Conservation (phyloP, 2,888 invertebrate genomes). For the Agrypnus murinus region DNA sequence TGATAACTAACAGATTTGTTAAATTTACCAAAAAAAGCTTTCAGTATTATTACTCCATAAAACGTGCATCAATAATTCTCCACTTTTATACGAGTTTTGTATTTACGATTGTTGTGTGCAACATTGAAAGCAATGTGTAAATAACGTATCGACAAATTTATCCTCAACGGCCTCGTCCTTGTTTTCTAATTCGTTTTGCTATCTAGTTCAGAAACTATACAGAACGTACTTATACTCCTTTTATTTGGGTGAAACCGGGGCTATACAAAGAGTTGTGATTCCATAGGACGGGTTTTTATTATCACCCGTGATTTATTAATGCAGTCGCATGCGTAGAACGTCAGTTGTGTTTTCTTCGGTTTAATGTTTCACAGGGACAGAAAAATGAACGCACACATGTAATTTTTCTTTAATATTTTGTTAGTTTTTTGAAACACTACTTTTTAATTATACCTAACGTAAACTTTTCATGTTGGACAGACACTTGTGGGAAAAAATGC, state of each 20-base stretch:
- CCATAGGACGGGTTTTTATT: conserved; percentile 39
- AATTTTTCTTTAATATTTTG: background rate
- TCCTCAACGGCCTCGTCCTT: conserved; percentile 8
- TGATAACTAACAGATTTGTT: too few species aligned
- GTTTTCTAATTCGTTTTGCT: conserved; percentile 19
- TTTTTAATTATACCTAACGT: too few species aligned
- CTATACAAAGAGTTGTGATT: conserved; percentile 18
- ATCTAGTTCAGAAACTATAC: background rate
- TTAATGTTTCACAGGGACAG: conserved; percentile 38
- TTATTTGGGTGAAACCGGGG: conserved; percentile 10
- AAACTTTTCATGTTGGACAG: too few species aligned
- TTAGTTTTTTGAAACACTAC: too few species aligned
- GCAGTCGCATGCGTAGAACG: conserved; percentile 30
- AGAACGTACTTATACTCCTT: background rate
- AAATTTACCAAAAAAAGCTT: background rate
- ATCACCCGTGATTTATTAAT: conserved; percentile 39
- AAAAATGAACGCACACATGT: conserved; percentile 30
- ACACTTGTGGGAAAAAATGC: too few species aligned
- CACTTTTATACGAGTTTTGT: conserved; percentile 23
- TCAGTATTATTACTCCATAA: conserved; percentile 16
- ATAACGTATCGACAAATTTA: conserved; percentile 27
- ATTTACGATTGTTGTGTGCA: conserved; percentile 19
- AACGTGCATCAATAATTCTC: conserved; percentile 17
- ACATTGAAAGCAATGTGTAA: conserved; percentile 26
- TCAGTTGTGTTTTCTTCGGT: conserved; percentile 23